These are phyloP conservation scores for Pissodes strobi DNA, from an alignment of 1,140 invertebrate genomes.

Conservation along the genomic window DNA sequence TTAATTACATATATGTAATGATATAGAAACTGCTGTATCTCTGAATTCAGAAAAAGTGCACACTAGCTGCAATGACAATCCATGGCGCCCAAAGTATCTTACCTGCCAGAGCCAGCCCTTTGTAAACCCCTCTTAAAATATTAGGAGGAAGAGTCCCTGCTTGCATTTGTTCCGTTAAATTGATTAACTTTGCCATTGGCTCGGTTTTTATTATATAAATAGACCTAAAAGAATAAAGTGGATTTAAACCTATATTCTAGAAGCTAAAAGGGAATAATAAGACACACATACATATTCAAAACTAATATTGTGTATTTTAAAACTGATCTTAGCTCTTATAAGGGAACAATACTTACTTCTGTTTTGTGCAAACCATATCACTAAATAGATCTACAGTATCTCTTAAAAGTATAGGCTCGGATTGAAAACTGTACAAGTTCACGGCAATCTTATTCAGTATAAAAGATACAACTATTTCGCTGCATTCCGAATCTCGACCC, in stretches of 20 bases:
- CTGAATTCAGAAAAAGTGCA: no score
- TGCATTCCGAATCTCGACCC: slow-evolving; percentile 53
- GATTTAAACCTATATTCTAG: no score
- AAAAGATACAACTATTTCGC: slow-evolving; percentile 49
- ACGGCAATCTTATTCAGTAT: slow-evolving; percentile 52
- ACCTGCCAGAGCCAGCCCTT: slow-evolving; percentile 60
- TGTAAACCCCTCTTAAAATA: slow-evolving; percentile 61
- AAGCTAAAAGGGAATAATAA: no score
- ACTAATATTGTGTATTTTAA: no score
- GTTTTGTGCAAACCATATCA: slow-evolving; percentile 48
- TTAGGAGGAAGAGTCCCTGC: slow-evolving; percentile 57
- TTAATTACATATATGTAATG: no score
- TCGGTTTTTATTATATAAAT: slow-evolving; percentile 55
- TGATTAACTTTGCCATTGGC: slow-evolving; percentile 56
- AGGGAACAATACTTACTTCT: slow-evolving; percentile 52
- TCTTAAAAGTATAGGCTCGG: slow-evolving; percentile 51
- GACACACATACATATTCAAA: no score
- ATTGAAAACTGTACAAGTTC: slow-evolving; percentile 52
- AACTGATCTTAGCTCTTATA: no score
- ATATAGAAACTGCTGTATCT: no score
- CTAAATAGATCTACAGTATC: slow-evolving; percentile 53
- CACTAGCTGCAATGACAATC: no score
- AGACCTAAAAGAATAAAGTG: slow-evolving; percentile 46
- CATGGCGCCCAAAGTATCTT: no score
- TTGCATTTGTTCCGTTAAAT: slow-evolving; percentile 50